Evolutionary conservation across 1,140 invertebrate genomes (phyloP), one percentile per base, ranked within the genome.

Genomic region (Drusus annulatus): DNA sequence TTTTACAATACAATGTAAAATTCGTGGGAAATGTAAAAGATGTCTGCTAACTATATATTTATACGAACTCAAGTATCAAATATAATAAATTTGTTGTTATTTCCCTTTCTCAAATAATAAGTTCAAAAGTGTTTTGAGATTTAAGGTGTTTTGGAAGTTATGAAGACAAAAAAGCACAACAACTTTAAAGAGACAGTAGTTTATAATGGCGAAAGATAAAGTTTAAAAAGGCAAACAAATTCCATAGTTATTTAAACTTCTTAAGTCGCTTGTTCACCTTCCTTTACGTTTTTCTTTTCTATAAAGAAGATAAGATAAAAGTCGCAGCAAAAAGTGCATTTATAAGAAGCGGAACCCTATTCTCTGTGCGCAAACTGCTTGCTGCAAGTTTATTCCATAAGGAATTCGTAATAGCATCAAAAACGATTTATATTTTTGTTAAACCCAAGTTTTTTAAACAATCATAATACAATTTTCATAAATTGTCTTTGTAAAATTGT

Each of bases 171-270:
- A 17, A 17, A 17, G 21, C 4, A 19, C 54, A 56, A 45, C 36
- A 45, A 45, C 36, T 45, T 36, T 36, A 36, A 36, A 45, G 10
- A 45, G 36, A 13, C 60, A 3, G 23, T 23, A 23, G 60, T 28
- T 28, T 63, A 21, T 25, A 63, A 63, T 23, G 2, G 17, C 13
- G 13, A 23, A 3, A 23, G 13, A 63, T 63, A 25, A 63, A 25
- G 60, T 63, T 63, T 23, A 63, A 23, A 63, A 23, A 63, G 60
- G 15, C 19, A 63, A 63, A 63, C 19, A 28, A 63, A 63, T 63
- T 23, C 60, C 16, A 10, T 17, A 21, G 19, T 63, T 63, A 63
- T 63, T 63, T 63, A 21, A 23, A 63, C 17, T 63, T 63, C 23
- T 63, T 63, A 63, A 28, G 19, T 28, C 60, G 15, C 17, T 16